Conservation (phyloP, 2,797 vertebrate genomes). For the Eulemur mongoz region DNA sequence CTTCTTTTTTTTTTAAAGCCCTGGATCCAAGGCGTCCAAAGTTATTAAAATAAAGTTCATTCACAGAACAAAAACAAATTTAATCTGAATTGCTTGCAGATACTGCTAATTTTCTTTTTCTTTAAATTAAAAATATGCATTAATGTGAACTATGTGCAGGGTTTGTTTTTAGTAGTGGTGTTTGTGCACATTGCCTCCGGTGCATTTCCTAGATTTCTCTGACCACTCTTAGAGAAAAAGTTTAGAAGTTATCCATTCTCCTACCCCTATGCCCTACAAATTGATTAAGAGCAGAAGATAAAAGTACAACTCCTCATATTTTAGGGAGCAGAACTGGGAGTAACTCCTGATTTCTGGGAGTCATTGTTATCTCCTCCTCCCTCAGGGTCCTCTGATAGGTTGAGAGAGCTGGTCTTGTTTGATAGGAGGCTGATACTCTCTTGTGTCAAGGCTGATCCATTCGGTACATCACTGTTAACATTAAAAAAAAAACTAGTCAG, state of each 20-base stretch:
- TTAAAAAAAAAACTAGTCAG: not conserved
- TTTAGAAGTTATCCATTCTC: constrained; percentile 71
- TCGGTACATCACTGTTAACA: constrained; percentile 92
- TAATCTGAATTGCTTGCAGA: constrained; percentile 99
- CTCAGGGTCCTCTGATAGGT: constrained; percentile 91
- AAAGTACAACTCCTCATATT: constrained; percentile 34
- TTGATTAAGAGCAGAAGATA: constrained; percentile 64
- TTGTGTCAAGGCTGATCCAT: constrained; percentile 92
- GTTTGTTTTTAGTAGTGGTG: constrained; percentile 88
- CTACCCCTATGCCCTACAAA: constrained; percentile 34
- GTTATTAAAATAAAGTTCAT: constrained; percentile 99
- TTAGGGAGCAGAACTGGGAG: constrained; percentile 85
- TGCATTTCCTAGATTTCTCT: constrained; percentile 82
- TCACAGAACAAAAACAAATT: constrained; percentile 99
- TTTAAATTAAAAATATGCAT: constrained; percentile 92
- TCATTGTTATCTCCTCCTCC: constrained; percentile 89
- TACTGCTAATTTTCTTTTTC: constrained; percentile 99
- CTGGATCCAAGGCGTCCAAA: constrained; percentile 99
- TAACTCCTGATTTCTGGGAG: constrained; percentile 92
- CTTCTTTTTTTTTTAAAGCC: constrained; percentile 92
- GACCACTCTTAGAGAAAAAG: constrained; percentile 60
- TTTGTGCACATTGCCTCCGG: constrained; percentile 88
- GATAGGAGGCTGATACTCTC: constrained; percentile 93
- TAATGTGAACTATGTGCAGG: constrained; percentile 91
- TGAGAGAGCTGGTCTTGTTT: constrained; percentile 92